These are phyloP conservation scores for Lycaon pictus DNA, from an alignment of 2,113 vertebrate genomes.

Conservation along the genomic window DNA sequence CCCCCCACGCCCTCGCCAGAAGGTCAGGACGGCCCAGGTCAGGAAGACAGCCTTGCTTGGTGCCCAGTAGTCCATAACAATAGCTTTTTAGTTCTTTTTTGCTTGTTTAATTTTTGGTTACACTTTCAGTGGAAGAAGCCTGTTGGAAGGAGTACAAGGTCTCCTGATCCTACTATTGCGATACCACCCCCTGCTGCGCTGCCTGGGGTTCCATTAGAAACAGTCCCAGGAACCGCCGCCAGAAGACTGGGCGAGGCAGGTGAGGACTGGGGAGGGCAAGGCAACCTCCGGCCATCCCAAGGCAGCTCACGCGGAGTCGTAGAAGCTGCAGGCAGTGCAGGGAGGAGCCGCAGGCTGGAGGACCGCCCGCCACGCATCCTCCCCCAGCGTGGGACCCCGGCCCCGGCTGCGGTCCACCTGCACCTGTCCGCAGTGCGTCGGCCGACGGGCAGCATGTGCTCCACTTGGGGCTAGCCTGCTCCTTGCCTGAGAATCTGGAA, in stretches of 20 bases:
- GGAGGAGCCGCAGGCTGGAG: neutral
- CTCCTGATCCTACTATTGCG: too few relatives aligned
- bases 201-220: neutral
- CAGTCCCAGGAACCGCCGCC: too few relatives aligned
- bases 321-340: too few relatives aligned
- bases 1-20: too few relatives aligned
- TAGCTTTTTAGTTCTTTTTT: neutral
- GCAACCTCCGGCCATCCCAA: too few relatives aligned
- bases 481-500: neutral
- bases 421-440: too few relatives aligned
- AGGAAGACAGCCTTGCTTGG: too few relatives aligned
- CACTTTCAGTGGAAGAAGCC: neutral
- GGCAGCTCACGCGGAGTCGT: neutral
- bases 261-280: neutral
- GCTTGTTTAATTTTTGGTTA: fast-evolving
- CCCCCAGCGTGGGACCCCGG: too few relatives aligned
- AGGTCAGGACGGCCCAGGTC: neutral
- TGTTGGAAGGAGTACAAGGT: too few relatives aligned
- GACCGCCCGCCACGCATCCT: too few relatives aligned
- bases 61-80: neutral
- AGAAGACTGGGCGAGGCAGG: neutral
- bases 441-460: neutral
- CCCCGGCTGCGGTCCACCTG: too few relatives aligned
- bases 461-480: neutral
- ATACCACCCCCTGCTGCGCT: too few relatives aligned